These are phyloP conservation scores for Cyprinella venusta DNA, from an alignment of 2,797 vertebrate species.

Conservation along the genomic window DNA sequence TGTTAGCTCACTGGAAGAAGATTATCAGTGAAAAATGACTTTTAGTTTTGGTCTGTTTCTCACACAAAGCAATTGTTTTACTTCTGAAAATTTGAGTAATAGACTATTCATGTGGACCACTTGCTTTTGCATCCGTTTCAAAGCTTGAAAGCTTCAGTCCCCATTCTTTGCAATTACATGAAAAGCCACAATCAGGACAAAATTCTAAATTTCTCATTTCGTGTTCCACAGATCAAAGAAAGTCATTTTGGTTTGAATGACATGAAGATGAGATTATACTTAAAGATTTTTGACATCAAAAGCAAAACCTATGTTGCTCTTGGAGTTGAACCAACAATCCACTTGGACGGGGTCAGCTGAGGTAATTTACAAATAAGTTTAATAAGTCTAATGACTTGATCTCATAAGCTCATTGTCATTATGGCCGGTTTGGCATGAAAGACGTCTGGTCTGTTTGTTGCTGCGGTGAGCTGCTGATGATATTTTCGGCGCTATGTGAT, in stretches of 20 bases:
- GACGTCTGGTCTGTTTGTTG: constrained; percentile 26
- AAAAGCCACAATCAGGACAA: not conserved
- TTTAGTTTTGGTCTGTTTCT: not conserved
- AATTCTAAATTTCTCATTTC: not conserved
- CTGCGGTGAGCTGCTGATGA: constrained; percentile 27
- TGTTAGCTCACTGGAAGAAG: not conserved
- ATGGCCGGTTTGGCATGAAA: constrained; percentile 13
- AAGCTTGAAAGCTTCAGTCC: not conserved
- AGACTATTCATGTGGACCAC: not conserved
- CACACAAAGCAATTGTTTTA: not conserved
- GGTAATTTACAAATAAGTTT: constrained; percentile 35
- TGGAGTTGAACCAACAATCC: not conserved
- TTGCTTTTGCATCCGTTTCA: not conserved
- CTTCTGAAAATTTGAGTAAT: not conserved
- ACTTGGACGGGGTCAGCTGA: constrained; percentile 9
- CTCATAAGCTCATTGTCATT: constrained; percentile 25
- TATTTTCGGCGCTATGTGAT: constrained; percentile 33
- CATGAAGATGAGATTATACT: not conserved
- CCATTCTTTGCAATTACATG: too few species aligned
- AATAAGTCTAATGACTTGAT: constrained; percentile 29
- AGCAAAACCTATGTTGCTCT: not conserved
- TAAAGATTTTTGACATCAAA: not conserved
- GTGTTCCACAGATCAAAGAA: not conserved
- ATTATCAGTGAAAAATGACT: not conserved
- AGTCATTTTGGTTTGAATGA: not conserved